Percentiles rank a stretch among this genome's conserved stretches.
Evolutionary conservation across 1,140 invertebrate species (phyloP).

Genomic region (Aleiodes sp.): DNA sequence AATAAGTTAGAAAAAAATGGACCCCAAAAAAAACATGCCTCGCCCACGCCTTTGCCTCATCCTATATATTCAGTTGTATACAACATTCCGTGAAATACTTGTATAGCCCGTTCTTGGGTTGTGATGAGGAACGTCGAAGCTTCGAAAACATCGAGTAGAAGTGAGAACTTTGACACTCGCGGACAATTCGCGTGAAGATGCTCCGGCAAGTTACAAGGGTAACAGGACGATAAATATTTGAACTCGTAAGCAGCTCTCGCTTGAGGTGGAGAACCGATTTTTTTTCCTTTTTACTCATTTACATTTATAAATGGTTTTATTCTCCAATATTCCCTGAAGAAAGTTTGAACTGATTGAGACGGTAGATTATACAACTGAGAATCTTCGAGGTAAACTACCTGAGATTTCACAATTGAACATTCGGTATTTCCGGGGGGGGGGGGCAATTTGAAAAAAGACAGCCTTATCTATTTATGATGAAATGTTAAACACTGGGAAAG

Average conservation of each 20-base stretch:
- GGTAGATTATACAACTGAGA: neutral
- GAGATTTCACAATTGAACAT: neutral
- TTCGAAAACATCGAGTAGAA: conserved; percentile 29
- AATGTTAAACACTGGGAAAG: too few relatives aligned
- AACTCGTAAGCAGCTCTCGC: conserved; percentile 36
- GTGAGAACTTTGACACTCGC: conserved; percentile 36
- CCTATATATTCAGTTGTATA: conserved; percentile 9
- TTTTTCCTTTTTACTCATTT: conserved; percentile 15
- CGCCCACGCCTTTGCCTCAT: conserved; percentile 7
- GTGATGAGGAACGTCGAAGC: neutral
- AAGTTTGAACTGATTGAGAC: conserved; percentile 23
- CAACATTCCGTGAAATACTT: neutral
- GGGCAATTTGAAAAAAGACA: neutral
- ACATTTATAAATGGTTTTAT: conserved; percentile 8
- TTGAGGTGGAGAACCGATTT: conserved; percentile 25
- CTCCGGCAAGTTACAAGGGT: conserved; percentile 40
- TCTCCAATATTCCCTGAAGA: conserved; percentile 5
- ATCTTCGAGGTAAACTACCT: neutral
- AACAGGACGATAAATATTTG: conserved; percentile 50
- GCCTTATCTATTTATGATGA: too few relatives aligned
- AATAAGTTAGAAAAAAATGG: conserved; percentile 14
- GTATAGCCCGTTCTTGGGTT: conserved; percentile 15
- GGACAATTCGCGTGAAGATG: conserved; percentile 28
- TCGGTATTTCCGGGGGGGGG: neutral
- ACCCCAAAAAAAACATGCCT: neutral